Conservation (phyloP, 2,888 invertebrate genomes). For the Trichacis sp. region DNA sequence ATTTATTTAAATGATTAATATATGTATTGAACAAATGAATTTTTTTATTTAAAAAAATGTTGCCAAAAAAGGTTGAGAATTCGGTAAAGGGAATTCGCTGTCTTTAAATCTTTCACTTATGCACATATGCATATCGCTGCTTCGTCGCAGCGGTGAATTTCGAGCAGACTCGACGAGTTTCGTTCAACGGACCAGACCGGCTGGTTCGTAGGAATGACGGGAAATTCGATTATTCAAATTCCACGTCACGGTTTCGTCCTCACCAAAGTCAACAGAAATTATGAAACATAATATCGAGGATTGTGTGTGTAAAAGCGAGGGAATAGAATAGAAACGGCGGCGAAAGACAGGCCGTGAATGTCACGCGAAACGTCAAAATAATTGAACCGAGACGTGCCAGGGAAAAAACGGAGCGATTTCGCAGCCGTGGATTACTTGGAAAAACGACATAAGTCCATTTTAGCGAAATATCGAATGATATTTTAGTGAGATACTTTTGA, state of each 20-base stretch:
- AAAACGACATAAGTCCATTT: too few species aligned
- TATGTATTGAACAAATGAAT: too few species aligned
- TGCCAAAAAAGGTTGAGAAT: too few species aligned
- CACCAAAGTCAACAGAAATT: constrained; percentile 20
- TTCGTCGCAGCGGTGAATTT: not conserved
- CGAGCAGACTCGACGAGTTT: constrained; percentile 1
- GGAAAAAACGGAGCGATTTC: not conserved
- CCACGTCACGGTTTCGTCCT: constrained; percentile 14
- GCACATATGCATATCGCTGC: not conserved
- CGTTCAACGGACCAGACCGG: constrained; percentile 16
- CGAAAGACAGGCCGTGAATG: not conserved
- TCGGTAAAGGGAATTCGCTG: too few species aligned
- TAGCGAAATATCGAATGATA: too few species aligned
- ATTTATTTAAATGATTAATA: too few species aligned
- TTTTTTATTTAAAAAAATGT: too few species aligned
- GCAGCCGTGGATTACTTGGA: not conserved
- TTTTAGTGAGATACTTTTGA: too few species aligned
- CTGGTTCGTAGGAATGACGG: constrained; percentile 13
- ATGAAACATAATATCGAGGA: constrained; percentile 6
- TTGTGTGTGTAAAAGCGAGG: not conserved
- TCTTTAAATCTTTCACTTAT: not conserved
- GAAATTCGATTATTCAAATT: constrained; percentile 32
- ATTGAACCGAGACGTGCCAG: constrained; percentile 5
- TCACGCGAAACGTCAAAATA: constrained; percentile 5
- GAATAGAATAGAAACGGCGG: not conserved